These are phyloP conservation scores for Tokudaia muenninki DNA, from an alignment of 2,797 vertebrate genomes.

Conservation along the genomic window DNA sequence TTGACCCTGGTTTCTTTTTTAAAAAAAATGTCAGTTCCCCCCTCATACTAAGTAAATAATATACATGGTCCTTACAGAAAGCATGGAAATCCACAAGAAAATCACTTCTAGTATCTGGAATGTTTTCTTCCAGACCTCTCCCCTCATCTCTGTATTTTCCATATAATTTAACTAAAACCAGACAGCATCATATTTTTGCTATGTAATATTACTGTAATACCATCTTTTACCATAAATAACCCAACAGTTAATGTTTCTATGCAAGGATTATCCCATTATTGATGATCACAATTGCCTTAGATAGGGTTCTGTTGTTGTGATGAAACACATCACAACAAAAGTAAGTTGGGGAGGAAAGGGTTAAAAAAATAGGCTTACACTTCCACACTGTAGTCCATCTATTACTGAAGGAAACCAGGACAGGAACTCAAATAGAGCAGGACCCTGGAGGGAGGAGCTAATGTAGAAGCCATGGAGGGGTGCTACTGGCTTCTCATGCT, in stretches of 20 bases:
- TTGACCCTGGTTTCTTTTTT: slow-evolving; percentile 12
- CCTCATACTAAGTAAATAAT: neutral
- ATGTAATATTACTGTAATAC: neutral
- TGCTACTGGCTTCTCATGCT: neutral
- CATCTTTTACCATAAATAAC: slow-evolving; percentile 22
- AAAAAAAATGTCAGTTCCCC: neutral
- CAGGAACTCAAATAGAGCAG: neutral
- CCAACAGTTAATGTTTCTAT: slow-evolving; percentile 35
- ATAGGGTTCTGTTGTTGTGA: neutral
- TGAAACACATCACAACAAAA: neutral
- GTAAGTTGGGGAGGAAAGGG: neutral
- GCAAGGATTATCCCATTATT: slow-evolving; percentile 26
- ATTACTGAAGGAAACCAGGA: neutral
- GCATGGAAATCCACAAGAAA: slow-evolving; percentile 55
- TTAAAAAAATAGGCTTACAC: neutral
- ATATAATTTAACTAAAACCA: neutral
- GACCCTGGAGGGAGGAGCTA: neutral
- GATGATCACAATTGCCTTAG: neutral
- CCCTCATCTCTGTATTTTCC: neutral
- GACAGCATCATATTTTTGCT: slow-evolving; percentile 23
- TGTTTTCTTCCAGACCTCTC: slow-evolving; percentile 28
- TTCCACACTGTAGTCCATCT: neutral
- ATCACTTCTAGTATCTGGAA: slow-evolving; percentile 45
- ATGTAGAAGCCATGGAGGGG: neutral
- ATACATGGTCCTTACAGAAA: slow-evolving; percentile 4